A percentile compares a stretch with the other conserved stretches of the same genome.
Evolutionary conservation across 2,113 vertebrate species (phyloP).

Genomic region (Xyrauchen texanus): DNA sequence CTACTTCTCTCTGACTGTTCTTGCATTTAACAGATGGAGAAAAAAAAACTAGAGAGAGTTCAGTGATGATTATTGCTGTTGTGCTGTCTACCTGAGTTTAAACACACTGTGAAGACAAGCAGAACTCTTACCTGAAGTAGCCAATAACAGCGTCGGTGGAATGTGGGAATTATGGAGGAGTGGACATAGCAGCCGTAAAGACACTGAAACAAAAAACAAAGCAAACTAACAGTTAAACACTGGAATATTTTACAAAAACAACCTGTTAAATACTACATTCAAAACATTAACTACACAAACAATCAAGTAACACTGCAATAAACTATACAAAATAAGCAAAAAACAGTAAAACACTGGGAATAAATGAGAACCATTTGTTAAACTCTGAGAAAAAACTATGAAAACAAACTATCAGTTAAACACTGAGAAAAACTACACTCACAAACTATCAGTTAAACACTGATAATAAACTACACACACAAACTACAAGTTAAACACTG

Average conservation of each 20-base stretch:
- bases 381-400: no score
- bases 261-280: no score
- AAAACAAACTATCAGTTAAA: no score
- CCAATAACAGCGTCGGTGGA: slow-evolving; percentile 79
- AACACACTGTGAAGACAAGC: slow-evolving; percentile 23
- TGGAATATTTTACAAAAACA: not conserved
- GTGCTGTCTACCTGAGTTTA: not conserved
- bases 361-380: no score
- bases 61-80: not conserved
- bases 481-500: no score
- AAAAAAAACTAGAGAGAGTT: not conserved
- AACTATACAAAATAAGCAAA: no score
- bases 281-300: no score
- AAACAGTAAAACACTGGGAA: no score
- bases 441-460: no score
- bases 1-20: not conserved
- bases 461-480: no score
- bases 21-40: not conserved
- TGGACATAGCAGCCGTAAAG: slow-evolving; percentile 80
- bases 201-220: slow-evolving; percentile 71
- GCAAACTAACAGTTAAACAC: not conserved
- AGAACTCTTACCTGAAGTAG: slow-evolving; percentile 73
- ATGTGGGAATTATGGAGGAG: slow-evolving; percentile 80
- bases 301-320: no score
- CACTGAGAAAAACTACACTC: no score